These are phyloP conservation scores for Pterocles orientalis DNA, from an alignment of 2,113 vertebrate species.

Conservation along the genomic window DNA sequence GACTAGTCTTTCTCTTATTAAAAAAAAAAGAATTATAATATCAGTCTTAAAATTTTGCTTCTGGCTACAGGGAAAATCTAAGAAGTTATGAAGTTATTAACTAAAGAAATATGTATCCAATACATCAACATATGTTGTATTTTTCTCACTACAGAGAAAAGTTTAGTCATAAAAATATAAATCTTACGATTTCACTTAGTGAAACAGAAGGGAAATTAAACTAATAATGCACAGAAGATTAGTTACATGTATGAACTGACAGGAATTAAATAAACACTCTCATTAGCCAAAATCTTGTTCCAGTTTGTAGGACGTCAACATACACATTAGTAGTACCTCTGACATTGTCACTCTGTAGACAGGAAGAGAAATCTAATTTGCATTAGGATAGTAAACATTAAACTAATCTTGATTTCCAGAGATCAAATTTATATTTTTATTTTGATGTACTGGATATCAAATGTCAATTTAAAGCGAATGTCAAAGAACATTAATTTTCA, in stretches of 20 bases:
- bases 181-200: neutral
- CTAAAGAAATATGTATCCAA: neutral
- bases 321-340: neutral
- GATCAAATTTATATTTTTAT: conserved; percentile 42
- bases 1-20: neutral
- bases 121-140: neutral
- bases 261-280: conserved; percentile 3
- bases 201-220: conserved; percentile 18
- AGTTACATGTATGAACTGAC: neutral
- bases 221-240: neutral
- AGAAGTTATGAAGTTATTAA: neutral
- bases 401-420: conserved; percentile 42
- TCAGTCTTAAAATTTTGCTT: neutral
- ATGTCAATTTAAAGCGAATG: conserved; percentile 12
- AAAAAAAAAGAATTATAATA: neutral
- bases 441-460: conserved; percentile 45
- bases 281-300: neutral
- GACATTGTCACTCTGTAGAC: conserved; percentile 8
- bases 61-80: neutral
- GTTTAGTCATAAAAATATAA: neutral
- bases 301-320: neutral
- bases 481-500: conserved; percentile 44
- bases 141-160: neutral
- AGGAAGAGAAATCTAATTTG: conserved; percentile 46
- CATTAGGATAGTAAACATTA: conserved; percentile 22